A percentile compares a stretch with the other conserved stretches of the same genome.
Evolutionary conservation across 2,113 vertebrate genomes (phyloP).

Genomic region (Lepus americanus): DNA sequence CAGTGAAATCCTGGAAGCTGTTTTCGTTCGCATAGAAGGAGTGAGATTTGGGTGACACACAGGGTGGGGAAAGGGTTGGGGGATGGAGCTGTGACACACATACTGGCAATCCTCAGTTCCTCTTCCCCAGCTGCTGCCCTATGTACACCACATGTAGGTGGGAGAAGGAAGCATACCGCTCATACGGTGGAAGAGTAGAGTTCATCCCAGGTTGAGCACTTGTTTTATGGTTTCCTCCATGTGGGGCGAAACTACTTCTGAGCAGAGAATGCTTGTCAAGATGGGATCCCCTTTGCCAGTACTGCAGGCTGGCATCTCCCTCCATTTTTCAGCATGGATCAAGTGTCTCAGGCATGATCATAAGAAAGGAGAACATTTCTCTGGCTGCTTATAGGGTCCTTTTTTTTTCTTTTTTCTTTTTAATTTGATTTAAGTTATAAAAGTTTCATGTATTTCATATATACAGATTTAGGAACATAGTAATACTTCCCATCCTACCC

Average conservation of each 20-base stretch:
- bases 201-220: background rate
- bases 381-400: background rate
- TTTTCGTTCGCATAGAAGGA: too few species aligned
- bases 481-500: too few species aligned
- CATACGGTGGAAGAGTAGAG: background rate
- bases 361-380: background rate
- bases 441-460: too few species aligned
- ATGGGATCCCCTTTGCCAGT: background rate
- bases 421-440: too few species aligned
- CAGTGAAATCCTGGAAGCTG: too few species aligned
- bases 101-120: too few species aligned
- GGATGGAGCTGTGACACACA: too few species aligned
- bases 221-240: background rate
- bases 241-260: background rate
- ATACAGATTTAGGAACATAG: too few species aligned
- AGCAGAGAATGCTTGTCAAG: background rate
- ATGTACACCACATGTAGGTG: background rate
- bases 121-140: too few species aligned
- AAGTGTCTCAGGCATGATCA: background rate
- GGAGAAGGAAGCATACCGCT: background rate
- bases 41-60: too few species aligned
- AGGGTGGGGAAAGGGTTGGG: too few species aligned
- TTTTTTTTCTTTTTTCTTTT: too few species aligned
- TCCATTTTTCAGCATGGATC: background rate
- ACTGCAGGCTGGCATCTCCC: background rate